Base-by-base conservation (phyloP, 2,113 vertebrate species). In the Conger conger region DNA sequence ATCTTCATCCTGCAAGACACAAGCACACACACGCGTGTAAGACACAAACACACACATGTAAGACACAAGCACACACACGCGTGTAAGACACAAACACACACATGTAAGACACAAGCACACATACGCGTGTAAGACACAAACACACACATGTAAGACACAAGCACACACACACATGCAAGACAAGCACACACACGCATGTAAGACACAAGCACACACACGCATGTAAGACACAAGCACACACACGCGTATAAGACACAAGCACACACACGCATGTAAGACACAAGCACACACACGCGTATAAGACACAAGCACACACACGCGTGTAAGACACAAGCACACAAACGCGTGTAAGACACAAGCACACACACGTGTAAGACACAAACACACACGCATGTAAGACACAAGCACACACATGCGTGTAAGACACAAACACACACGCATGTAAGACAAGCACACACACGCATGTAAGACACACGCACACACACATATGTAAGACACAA, bases 1-100 rank as follows among this genome's bases (percentile, higher is more conserved):
- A 89, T 99, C 97, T 89, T 97, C 96, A 83, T 94, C 93, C 98
- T 99, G 93, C 11, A n/a, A 84, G 33, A 78, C 45, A 63, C 3
- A 33, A 63, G 20, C 18, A 16, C 54, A 16, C 4, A 16, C 15
- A 16, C 54, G 18, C 54, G n/a, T n/a, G n/a, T n/a, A n/a, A n/a
- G n/a, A n/a, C n/a, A n/a, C n/a, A n/a, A n/a, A n/a, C n/a, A n/a
- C n/a, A n/a, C n/a, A n/a, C n/a, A n/a, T n/a, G n/a, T n/a, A n/a
- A n/a, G n/a, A 83, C n/a, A 82, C 16, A 83, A 20, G 60, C 20
- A 88, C 42, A 85, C 79, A 86, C 79, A 83, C 5, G 77, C 37
- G 37, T 73, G 4, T 6, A 42, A 57, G 3, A 76, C 68, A 30
- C 68, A 76, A 17, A 77, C 76, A 77, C 3, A 79, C 1, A 23